Percentiles rank a stretch among this genome's conserved stretches.
Conservation (phyloP, 2,113 vertebrate genomes). For the Podarcis raffonei region DNA sequence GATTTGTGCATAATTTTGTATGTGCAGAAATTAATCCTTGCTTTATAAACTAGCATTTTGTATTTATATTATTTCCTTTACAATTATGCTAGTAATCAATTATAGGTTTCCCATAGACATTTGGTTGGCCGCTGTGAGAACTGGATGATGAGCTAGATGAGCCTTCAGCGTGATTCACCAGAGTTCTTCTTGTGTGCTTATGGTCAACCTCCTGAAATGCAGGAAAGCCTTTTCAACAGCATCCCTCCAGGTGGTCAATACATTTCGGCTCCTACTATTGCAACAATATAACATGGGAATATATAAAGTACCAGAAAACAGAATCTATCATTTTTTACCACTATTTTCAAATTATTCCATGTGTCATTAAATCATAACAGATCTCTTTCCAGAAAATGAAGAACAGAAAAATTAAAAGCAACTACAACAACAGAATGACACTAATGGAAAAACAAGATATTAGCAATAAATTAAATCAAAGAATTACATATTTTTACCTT, state of each 20-base stretch:
- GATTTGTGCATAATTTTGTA: not conserved
- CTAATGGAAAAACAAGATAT: not conserved
- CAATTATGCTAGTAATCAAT: not conserved
- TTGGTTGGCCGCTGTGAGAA: too few relatives aligned
- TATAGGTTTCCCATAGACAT: not conserved
- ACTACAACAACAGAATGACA: not conserved
- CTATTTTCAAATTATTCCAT: constrained; percentile 9
- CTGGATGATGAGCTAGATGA: too few relatives aligned
- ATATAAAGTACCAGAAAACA: not conserved
- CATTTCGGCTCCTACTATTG: not conserved
- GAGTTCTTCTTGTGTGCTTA: too few relatives aligned
- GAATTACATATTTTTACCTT: constrained; percentile 79
- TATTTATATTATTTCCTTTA: not conserved
- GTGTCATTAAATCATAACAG: not conserved
- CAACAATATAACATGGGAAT: too few relatives aligned
- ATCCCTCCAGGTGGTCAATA: not conserved
- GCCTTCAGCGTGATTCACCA: too few relatives aligned
- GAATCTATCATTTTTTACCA: not conserved
- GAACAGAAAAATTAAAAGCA: not conserved
- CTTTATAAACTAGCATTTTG: not conserved
- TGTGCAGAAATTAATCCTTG: not conserved
- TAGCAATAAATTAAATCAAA: not conserved
- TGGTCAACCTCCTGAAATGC: too few relatives aligned
- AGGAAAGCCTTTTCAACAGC: too few relatives aligned
- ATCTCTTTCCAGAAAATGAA: not conserved